A percentile compares a stretch with the other conserved stretches of the same genome.
Conservation (phyloP, 2,113 vertebrate genomes). For the Nansenia antarctica region DNA sequence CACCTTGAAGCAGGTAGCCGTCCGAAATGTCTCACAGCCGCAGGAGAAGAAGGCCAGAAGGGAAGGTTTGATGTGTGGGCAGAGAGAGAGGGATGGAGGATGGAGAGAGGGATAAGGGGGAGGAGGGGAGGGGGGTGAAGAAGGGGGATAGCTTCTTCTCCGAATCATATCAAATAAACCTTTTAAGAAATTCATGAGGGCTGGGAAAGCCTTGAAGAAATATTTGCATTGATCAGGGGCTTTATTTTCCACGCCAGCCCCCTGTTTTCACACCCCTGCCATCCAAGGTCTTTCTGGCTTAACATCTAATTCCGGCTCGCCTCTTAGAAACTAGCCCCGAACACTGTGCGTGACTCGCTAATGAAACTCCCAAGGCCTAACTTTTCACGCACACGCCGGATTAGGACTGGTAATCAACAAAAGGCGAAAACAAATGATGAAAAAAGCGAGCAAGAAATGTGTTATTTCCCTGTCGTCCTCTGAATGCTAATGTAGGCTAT, state of each 20-base stretch:
- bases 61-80: constrained; percentile 1
- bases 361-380: constrained; percentile 30
- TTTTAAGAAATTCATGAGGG: constrained; percentile 38
- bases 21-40: constrained; percentile 5
- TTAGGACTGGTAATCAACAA: constrained; percentile 30
- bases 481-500: background rate
- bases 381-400: constrained; percentile 26
- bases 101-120: background rate
- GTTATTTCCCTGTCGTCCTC: background rate
- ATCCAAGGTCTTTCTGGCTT: constrained; percentile 40
- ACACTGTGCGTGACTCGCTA: constrained; percentile 27
- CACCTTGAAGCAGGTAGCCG: constrained; percentile 14
- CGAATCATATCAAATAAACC: constrained; percentile 29
- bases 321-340: constrained; percentile 31
- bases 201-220: constrained; percentile 33
- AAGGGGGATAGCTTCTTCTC: background rate
- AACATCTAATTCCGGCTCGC: constrained; percentile 41
- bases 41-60: background rate
- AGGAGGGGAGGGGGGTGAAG: background rate
- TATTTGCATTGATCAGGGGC: constrained; percentile 38
- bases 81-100: background rate
- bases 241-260: constrained; percentile 36
- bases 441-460: constrained; percentile 2
- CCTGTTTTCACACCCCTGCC: constrained; percentile 23
- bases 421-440: constrained; percentile 1